phyloP scores from a whole-genome alignment of 2,888 invertebrate species.

The Hedychridium roseum region DNA sequence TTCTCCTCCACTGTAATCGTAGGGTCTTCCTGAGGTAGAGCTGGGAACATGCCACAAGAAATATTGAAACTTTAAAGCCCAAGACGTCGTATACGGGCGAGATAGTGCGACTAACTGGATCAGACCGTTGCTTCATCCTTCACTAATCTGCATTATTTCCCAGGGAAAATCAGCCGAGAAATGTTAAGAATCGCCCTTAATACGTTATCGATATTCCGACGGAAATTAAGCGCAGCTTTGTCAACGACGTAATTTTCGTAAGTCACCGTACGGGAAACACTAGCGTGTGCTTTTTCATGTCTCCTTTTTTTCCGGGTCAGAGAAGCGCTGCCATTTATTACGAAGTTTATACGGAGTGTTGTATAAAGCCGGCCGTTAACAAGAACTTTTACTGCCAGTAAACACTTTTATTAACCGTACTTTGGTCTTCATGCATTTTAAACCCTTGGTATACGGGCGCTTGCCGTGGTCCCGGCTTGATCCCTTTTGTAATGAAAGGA shows the following conservation, averaged over 20 bases:
- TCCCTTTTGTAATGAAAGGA: slow-evolving; percentile 18
- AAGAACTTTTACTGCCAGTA: slow-evolving; percentile 23
- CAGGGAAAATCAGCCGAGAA: no score
- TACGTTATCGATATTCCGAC: no score
- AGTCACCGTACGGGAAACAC: no score
- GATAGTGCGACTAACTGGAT: no score
- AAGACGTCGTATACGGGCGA: slow-evolving; percentile 4
- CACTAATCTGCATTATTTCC: no score
- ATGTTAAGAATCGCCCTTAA: no score
- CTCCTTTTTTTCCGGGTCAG: not conserved
- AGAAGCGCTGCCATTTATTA: slow-evolving; percentile 14
- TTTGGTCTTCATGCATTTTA: slow-evolving; percentile 21
- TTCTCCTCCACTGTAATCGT: slow-evolving; percentile 65
- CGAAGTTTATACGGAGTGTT: slow-evolving; percentile 15
- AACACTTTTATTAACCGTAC: slow-evolving; percentile 24
- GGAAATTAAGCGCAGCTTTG: no score
- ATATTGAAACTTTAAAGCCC: slow-evolving; percentile 7
- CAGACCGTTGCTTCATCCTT: no score
- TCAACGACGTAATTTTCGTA: no score
- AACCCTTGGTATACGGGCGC: no score
- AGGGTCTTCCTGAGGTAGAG: slow-evolving; percentile 63
- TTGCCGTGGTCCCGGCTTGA: slow-evolving; percentile 7
- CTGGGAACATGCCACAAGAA: slow-evolving; percentile 43
- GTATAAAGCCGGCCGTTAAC: slow-evolving; percentile 25
- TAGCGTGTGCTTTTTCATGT: no score